Evolutionary conservation across 2,888 invertebrate species (phyloP).

Genomic region (Meganola albula): DNA sequence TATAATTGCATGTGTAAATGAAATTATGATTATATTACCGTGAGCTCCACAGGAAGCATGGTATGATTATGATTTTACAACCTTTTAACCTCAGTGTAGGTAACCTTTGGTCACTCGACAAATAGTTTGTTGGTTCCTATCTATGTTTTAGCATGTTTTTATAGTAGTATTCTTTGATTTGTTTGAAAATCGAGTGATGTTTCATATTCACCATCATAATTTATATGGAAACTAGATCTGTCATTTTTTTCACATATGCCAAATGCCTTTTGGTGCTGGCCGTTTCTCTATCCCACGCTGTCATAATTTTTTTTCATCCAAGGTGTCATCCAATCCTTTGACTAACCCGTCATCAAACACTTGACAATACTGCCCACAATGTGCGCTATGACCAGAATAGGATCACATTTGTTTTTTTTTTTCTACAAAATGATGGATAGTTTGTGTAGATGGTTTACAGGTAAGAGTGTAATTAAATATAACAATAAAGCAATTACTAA

Average conservation of each 20-base stretch:
- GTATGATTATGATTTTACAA: too few species aligned
- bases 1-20: neutral
- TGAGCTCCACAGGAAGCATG: too few species aligned
- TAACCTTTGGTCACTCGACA: neutral
- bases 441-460: slow-evolving; percentile 24
- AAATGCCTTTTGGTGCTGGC: slow-evolving; percentile 7
- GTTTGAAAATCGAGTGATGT: too few species aligned
- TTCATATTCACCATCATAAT: too few species aligned
- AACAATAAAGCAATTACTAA: too few species aligned
- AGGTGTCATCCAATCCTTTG: slow-evolving; percentile 69
- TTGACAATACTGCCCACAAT: slow-evolving; percentile 56
- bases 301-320: slow-evolving; percentile 50
- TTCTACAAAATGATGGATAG: slow-evolving; percentile 27
- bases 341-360: slow-evolving; percentile 42
- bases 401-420: slow-evolving; percentile 55
- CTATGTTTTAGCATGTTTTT: too few species aligned
- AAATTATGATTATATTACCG: neutral
- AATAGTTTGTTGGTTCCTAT: too few species aligned
- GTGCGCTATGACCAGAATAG: slow-evolving; percentile 69
- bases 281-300: slow-evolving; percentile 61
- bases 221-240: too few species aligned
- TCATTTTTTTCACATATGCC: too few species aligned
- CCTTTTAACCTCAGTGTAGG: too few species aligned
- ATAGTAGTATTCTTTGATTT: too few species aligned
- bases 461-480: too few species aligned